These are phyloP conservation scores for Conchocele bisecta DNA, from an alignment of 2,888 invertebrate species.

Conservation along the genomic window DNA sequence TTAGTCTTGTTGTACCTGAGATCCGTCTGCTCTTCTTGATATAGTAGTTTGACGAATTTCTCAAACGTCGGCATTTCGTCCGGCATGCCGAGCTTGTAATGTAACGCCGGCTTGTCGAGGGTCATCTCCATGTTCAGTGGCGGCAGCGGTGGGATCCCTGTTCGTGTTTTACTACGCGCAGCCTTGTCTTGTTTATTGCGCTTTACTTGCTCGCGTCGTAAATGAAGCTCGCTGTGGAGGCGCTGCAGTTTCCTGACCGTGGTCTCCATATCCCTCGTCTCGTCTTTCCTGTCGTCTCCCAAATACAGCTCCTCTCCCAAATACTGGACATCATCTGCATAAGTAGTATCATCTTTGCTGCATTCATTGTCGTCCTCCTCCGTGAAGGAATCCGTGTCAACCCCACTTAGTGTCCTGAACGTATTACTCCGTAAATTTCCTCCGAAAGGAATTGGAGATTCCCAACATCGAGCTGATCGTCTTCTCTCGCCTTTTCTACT, in stretches of 20 bases:
- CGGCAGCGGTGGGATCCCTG: not conserved
- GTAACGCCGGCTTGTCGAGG: not conserved
- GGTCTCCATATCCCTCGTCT: not conserved
- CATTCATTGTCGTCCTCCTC: too few relatives aligned
- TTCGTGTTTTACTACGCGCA: not conserved
- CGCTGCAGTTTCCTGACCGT: slow-evolving; percentile 16
- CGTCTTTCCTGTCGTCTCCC: slow-evolving; percentile 13
- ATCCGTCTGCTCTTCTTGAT: slow-evolving; percentile 46
- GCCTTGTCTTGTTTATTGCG: not conserved
- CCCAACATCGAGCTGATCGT: too few relatives aligned
- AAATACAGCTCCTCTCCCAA: slow-evolving; percentile 53
- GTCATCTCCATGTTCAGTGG: not conserved
- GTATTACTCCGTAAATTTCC: too few relatives aligned
- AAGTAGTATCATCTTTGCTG: too few relatives aligned
- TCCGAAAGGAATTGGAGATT: too few relatives aligned
- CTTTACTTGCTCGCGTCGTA: slow-evolving; percentile 3
- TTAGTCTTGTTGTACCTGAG: slow-evolving; percentile 39
- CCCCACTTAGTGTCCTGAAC: too few relatives aligned
- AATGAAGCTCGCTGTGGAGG: slow-evolving; percentile 35
- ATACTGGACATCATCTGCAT: slow-evolving; percentile 11
- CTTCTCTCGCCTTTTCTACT: too few relatives aligned
- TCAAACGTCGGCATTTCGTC: slow-evolving; percentile 48
- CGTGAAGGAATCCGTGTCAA: too few relatives aligned
- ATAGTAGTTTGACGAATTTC: slow-evolving; percentile 35
- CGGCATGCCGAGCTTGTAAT: slow-evolving; percentile 36